Evolutionary conservation across 2,797 vertebrate species (phyloP), one percentile per base, ranked within the genome.

Genomic region (Cryptoblepharus egeriae): DNA sequence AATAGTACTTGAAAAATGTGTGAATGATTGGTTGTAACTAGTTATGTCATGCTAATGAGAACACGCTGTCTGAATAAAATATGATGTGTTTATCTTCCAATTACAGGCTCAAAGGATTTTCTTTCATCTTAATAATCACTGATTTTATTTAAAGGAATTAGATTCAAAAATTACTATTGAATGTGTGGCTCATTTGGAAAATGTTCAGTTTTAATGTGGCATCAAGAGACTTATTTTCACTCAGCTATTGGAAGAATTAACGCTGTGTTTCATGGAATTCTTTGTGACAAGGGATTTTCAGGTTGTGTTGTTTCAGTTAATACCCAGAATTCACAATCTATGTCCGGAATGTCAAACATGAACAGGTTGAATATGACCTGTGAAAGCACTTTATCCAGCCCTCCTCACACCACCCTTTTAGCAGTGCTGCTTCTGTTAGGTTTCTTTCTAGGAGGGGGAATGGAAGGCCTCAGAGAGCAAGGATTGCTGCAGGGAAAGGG

Each of bases 1-100:
- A 95, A 92, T 32, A 91, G 95, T 95, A 95, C 95, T 96, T 96
- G 95, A 95, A 96, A 93, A 90, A 93, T 93, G 92, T 95, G 94
- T 96, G 94, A 93, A 94, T 94, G 94, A 94, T 95, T 94, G 93
- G 94, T 93, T 96, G 94, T 96, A 95, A 93, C 93, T 91, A 93
- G 91, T 91, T 92, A 87, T 92, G 95, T 95, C 93, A 93, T 94
- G 92, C 93, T 91, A 93, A 95, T 82, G 80, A 95, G 91, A 95
- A 92, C 90, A 93, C 63, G 74, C 60, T 93, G 90, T 91, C 80
- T 63, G 92, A 95, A 96, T 96, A 96, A 96, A 96, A 94, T 64
- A 91, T 93, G 92, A 93, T 91, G 90, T 95, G 94, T 93, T 94
- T 92, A 94, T 95, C 93, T 95, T 95, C 94, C 91, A 93, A 68